Evolutionary conservation across 2,113 vertebrate species (phyloP), one percentile per base, ranked within the genome.

Genomic region (Arvicanthis niloticus): DNA sequence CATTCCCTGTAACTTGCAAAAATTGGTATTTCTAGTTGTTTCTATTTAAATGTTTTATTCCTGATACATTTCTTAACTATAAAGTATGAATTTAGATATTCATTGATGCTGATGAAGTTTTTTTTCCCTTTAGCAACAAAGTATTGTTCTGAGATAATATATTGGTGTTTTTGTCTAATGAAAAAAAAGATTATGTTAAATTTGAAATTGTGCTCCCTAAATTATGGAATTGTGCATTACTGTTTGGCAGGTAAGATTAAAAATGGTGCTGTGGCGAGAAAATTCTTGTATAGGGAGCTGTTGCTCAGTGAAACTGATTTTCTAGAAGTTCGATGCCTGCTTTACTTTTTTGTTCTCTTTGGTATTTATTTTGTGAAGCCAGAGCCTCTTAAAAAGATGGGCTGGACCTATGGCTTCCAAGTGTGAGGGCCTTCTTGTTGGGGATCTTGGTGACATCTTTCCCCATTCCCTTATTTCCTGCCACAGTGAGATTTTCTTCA

Each of bases 121-220:
- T 16, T 51, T 29, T 67, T 80, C 22, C 10, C 65, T 62, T 86
- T 91, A 72, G 67, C 45, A 37, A 80, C 67, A 15, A 56, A 75
- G 56, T 67, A 76, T 13, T 87, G 68, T 82, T 92, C 29, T 92
- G 67, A 56, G 17, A n/a, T 88, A 40, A n/a, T 5, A 37, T 77
- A 51, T 13, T 93, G 34, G 31, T 89, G 3, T 91, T 42, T 90
- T 93, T 91, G 42, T 56, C 24, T 88, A 78, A 3, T 42, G n/a
- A 24, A 84, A 84, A 84, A 78, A 68, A 96, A 91, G 22, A 51
- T 72, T 91, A 12, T 75, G 26, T 86, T 88, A 91, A 88, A 80
- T 84, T 88, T 91, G 75, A 93, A 94, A 84, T 94, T 90, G 1
- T 70, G 7, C 37, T 96, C 72, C 45, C 45, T 65, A n/a, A 72